Evolutionary conservation across 2,797 vertebrate species (phyloP).

Genomic region (Loris lydekkerianus): DNA sequence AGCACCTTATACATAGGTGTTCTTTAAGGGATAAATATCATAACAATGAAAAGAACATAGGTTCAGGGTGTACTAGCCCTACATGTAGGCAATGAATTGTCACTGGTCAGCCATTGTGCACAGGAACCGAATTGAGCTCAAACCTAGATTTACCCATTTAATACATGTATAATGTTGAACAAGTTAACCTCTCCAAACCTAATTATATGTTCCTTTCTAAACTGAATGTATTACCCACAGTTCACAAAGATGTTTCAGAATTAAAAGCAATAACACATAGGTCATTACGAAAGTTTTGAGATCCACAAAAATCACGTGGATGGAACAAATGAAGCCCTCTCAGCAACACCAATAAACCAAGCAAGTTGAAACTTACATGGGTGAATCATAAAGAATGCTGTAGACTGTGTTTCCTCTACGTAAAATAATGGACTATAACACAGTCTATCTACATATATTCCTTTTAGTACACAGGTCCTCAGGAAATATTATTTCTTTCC

Average conservation of each 20-base stretch:
- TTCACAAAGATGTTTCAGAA: not conserved
- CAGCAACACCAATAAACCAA: too few relatives aligned
- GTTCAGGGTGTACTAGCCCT: constrained; percentile 9
- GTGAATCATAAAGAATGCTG: too few relatives aligned
- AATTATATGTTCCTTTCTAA: not conserved
- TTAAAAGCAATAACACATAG: not conserved
- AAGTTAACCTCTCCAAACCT: constrained; percentile 10
- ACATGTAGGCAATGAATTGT: not conserved
- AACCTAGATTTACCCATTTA: not conserved
- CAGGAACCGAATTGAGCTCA: not conserved
- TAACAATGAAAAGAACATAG: constrained; percentile 10
- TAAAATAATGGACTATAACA: too few relatives aligned
- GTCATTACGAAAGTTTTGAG: too few relatives aligned
- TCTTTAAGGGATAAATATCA: constrained; percentile 15
- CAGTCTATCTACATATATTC: not conserved
- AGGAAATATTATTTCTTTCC: not conserved
- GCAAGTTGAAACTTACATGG: too few relatives aligned
- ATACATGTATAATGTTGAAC: not conserved
- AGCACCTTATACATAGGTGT: not conserved
- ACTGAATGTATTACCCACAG: not conserved
- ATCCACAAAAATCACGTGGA: too few relatives aligned
- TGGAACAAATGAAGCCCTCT: too few relatives aligned
- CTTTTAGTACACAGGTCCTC: not conserved
- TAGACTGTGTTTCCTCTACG: too few relatives aligned
- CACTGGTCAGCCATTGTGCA: constrained; percentile 3